A percentile compares a stretch with the other conserved stretches of the same genome.
Conservation (phyloP, 2,888 invertebrate genomes). For the Gerosis bhagava region DNA sequence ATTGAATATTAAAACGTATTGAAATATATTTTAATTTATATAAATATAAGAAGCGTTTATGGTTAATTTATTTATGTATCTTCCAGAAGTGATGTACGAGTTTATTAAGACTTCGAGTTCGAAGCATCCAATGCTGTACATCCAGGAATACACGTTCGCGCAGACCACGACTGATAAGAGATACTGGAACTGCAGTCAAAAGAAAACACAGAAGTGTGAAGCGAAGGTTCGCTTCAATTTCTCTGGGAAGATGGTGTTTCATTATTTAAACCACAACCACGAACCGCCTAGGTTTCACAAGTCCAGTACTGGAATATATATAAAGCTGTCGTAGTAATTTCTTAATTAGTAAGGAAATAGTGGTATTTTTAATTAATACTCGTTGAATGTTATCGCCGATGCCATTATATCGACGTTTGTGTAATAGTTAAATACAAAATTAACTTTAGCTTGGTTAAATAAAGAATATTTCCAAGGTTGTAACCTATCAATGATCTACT, state of each 20-base stretch:
- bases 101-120: constrained; percentile 38
- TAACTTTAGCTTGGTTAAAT: too few species aligned
- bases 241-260: constrained; percentile 42
- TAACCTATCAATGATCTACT: too few species aligned
- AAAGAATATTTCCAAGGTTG: too few species aligned
- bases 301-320: constrained; percentile 30
- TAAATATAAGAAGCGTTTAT: too few species aligned
- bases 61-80: too few species aligned
- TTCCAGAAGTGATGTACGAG: constrained; percentile 37
- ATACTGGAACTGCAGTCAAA: constrained; percentile 60
- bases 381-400: too few species aligned
- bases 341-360: too few species aligned
- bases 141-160: constrained; percentile 46
- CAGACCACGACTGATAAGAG: constrained; percentile 49
- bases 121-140: constrained; percentile 40
- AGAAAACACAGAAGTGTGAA: constrained; percentile 43
- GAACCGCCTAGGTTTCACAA: constrained; percentile 38
- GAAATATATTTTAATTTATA: too few species aligned
- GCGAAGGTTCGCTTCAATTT: constrained; percentile 52
- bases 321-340: constrained; percentile 2
- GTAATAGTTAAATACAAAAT: too few species aligned
- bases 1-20: too few species aligned
- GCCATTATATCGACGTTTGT: too few species aligned
- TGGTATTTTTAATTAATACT: too few species aligned
- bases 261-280: constrained; percentile 49